These are phyloP conservation scores for Cololabis saira DNA, from an alignment of 2,113 vertebrate species.

Conservation along the genomic window DNA sequence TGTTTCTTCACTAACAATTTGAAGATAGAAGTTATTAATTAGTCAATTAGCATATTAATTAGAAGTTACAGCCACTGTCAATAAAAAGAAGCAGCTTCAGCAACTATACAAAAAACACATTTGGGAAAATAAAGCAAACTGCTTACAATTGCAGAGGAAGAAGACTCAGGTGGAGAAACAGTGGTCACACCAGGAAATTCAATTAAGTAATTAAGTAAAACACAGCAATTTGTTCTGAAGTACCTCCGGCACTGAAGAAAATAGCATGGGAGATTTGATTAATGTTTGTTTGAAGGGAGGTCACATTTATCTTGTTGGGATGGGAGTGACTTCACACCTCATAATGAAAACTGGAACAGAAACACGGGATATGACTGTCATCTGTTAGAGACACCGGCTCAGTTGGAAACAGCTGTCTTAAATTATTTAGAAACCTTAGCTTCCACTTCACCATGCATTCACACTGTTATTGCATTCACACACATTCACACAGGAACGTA, in stretches of 20 bases:
- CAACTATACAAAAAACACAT: neutral
- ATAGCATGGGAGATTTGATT: constrained; percentile 21
- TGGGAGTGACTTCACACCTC: constrained; percentile 30
- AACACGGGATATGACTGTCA: constrained; percentile 24
- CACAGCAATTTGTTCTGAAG: neutral
- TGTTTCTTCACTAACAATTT: no score
- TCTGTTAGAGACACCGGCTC: constrained; percentile 15
- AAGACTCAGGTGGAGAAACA: constrained; percentile 27
- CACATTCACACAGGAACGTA: constrained; percentile 4
- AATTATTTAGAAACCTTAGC: neutral
- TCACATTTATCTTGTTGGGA: constrained; percentile 34
- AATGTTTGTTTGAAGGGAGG: constrained; percentile 34
- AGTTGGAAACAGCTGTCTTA: constrained; percentile 24
- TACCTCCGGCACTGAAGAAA: neutral
- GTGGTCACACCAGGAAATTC: constrained; percentile 22
- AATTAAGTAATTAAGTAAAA: constrained; percentile 23
- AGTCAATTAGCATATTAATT: no score
- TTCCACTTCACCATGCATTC: constrained; percentile 6
- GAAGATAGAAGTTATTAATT: no score
- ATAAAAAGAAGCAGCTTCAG: neutral
- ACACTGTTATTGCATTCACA: no score
- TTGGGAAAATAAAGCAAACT: neutral
- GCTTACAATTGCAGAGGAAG: neutral
- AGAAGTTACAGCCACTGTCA: no score
- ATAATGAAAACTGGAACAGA: constrained; percentile 43